Conservation (phyloP, 2,797 vertebrate species). For the Halcyon chelicuti region DNA sequence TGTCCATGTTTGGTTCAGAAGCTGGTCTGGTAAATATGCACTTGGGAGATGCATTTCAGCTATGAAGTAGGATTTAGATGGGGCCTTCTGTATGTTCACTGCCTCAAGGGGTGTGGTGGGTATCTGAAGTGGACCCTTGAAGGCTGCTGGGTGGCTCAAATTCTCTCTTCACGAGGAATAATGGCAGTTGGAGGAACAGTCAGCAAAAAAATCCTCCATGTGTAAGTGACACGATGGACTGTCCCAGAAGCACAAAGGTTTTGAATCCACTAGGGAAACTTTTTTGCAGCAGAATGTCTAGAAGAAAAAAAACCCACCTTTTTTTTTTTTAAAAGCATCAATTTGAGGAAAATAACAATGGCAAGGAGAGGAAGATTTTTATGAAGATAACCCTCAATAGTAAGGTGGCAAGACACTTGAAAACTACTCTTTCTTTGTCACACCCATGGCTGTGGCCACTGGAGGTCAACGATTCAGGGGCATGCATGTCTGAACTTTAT, state of each 20-base stretch:
- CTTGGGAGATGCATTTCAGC: background rate
- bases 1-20: background rate
- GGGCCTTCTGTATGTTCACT: background rate
- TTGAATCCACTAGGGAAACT: background rate
- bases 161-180: background rate
- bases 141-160: background rate
- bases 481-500: background rate
- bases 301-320: background rate
- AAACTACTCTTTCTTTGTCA: background rate
- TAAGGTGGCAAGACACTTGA: background rate
- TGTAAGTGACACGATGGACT: background rate
- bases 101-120: background rate
- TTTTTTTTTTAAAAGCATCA: background rate
- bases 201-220: background rate
- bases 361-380: background rate
- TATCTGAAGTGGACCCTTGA: background rate
- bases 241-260: background rate
- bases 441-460: background rate
- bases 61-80: background rate
- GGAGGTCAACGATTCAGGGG: background rate
- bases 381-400: background rate
- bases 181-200: background rate
- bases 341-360: background rate
- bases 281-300: background rate
- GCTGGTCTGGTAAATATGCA: background rate